Conservation (phyloP, 2,888 invertebrate species). For the Iselma pallidipennis region DNA sequence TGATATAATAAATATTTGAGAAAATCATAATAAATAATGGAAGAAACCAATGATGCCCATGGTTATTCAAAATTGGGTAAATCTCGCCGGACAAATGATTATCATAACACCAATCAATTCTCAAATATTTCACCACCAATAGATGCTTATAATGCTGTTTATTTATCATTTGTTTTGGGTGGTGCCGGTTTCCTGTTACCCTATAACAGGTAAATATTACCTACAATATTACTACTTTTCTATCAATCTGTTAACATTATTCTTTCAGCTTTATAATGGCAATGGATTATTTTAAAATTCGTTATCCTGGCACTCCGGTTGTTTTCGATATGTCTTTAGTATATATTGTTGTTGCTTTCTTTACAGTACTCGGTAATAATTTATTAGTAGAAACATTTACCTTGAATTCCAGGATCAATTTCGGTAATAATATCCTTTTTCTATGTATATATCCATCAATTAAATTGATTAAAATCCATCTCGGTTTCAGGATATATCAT, state of each 20-base stretch:
- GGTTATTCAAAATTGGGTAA: conserved; percentile 51
- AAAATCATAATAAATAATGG: conserved; percentile 34
- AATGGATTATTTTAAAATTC: conserved; percentile 86
- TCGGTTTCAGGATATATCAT: conserved; percentile 74
- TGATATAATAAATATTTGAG: neutral
- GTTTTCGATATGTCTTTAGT: conserved; percentile 92
- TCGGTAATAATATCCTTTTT: conserved; percentile 74
- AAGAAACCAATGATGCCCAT: conserved; percentile 45
- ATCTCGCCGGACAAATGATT: conserved; percentile 42
- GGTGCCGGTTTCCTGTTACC: conserved; percentile 90
- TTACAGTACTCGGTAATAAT: conserved; percentile 85
- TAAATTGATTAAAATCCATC: no score
- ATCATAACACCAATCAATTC: conserved; percentile 56
- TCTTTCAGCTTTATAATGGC: conserved; percentile 87
- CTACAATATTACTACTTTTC: conserved; percentile 20
- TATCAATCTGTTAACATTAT: neutral
- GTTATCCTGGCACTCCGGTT: conserved; percentile 82
- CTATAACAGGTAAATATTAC: conserved; percentile 85
- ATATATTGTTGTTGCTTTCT: conserved; percentile 87
- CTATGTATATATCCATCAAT: no score
- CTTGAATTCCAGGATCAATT: conserved; percentile 81
- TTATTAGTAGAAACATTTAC: conserved; percentile 80
- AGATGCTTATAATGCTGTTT: conserved; percentile 73
- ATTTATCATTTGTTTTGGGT: conserved; percentile 76
- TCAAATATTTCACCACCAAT: conserved; percentile 69